Percentiles rank a stretch among this genome's conserved stretches.
Evolutionary conservation across 2,113 vertebrate species (phyloP).

Genomic region (Daubentonia madagascariensis): DNA sequence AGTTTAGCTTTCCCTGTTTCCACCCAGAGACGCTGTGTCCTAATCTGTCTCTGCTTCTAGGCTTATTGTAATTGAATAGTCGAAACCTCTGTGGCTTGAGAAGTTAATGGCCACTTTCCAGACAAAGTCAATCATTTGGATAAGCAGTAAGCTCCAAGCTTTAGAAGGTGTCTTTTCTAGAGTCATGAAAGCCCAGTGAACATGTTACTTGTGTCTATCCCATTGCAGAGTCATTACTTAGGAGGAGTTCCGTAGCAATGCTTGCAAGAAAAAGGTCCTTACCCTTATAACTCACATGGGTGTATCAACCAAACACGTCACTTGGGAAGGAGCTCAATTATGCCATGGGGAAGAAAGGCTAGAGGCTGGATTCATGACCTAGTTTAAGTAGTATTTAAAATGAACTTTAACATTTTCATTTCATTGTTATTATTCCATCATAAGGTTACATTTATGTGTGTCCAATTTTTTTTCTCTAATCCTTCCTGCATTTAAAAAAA

Average conservation of each 20-base stretch:
- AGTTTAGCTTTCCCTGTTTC: not conserved
- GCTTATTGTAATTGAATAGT: not conserved
- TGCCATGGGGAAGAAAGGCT: not conserved
- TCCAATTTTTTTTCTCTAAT: not conserved
- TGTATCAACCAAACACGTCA: not conserved
- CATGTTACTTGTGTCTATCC: not conserved
- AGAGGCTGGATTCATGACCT: not conserved
- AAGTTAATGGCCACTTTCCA: not conserved
- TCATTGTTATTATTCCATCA: slow-evolving; percentile 17
- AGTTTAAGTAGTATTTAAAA: not conserved
- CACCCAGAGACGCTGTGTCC: not conserved
- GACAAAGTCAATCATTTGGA: not conserved
- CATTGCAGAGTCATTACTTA: not conserved
- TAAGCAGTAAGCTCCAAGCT: not conserved
- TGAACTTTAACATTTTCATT: slow-evolving; percentile 20
- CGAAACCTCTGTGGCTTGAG: not conserved
- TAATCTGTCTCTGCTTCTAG: not conserved
- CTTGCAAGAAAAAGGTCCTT: not conserved
- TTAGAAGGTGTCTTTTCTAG: not conserved
- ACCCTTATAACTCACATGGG: not conserved
- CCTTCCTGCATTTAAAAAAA: not conserved
- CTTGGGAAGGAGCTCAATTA: not conserved
- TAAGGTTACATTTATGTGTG: not conserved
- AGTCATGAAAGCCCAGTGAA: not conserved
- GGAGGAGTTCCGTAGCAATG: not conserved